Conservation (phyloP, 2,113 vertebrate species). For the Austrofundulus limnaeus region DNA sequence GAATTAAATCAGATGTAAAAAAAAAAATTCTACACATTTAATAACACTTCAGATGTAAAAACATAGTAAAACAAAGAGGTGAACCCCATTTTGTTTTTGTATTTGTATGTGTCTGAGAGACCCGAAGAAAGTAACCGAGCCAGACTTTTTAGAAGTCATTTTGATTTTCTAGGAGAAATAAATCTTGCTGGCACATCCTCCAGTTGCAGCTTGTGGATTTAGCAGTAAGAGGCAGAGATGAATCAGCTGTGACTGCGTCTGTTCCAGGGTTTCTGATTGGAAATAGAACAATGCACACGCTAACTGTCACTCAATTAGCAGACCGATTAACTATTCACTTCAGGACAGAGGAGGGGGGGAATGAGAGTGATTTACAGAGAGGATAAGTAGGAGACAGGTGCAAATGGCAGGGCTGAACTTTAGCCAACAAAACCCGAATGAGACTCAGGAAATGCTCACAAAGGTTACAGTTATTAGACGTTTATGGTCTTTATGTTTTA, state of each 20-base stretch:
- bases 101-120: not conserved
- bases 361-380: conserved; percentile 14
- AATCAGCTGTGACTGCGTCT: conserved; percentile 72
- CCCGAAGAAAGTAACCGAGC: conserved; percentile 6
- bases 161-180: conserved; percentile 38
- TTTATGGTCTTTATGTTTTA: conserved; percentile 39
- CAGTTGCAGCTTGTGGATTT: conserved; percentile 70
- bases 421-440: conserved; percentile 51
- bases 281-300: conserved; percentile 69
- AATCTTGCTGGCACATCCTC: conserved; percentile 61
- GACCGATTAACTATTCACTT: conserved; percentile 72
- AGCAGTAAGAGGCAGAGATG: conserved; percentile 64
- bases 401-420: conserved; percentile 51
- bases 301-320: conserved; percentile 73
- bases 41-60: not conserved
- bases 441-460: conserved; percentile 22
- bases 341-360: conserved; percentile 24
- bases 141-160: conserved; percentile 49
- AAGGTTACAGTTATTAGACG: conserved; percentile 35
- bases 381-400: conserved; percentile 55
- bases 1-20: not conserved
- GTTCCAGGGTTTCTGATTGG: conserved; percentile 78
- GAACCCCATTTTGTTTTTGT: not conserved
- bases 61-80: not conserved
- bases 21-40: too few species aligned